Conservation (phyloP, 2,888 invertebrate genomes). For the Andrena chrysosceles region DNA sequence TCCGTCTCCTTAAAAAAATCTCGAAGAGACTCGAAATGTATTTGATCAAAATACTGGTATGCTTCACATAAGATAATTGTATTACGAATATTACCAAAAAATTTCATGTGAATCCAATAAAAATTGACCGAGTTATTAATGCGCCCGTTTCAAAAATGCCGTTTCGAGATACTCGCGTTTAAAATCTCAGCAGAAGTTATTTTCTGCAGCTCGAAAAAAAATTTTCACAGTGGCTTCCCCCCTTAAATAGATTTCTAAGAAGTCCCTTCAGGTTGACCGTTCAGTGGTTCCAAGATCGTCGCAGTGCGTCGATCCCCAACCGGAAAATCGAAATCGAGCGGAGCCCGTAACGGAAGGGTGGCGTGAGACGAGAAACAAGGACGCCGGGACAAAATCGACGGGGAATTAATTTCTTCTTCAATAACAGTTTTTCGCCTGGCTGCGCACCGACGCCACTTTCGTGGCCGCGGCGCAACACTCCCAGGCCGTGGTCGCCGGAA, state of each 20-base stretch:
- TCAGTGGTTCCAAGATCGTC: background rate
- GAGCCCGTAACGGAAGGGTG: slow-evolving; percentile 48
- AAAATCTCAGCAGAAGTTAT: no score
- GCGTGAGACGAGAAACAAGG: slow-evolving; percentile 47
- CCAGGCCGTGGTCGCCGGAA: slow-evolving; percentile 66
- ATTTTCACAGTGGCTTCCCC: no score
- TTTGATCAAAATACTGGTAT: no score
- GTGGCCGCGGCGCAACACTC: slow-evolving; percentile 61
- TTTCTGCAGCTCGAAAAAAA: no score
- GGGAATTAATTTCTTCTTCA: slow-evolving; percentile 78
- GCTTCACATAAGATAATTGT: no score
- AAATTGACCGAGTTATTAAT: no score
- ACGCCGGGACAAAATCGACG: slow-evolving; percentile 61
- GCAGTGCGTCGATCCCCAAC: slow-evolving; percentile 18
- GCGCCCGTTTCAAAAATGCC: no score
- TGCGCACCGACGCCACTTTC: slow-evolving; percentile 71
- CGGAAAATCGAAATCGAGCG: slow-evolving; percentile 53
- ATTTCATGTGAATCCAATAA: no score
- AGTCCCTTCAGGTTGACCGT: background rate
- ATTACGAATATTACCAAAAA: no score
- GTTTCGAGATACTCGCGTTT: no score
- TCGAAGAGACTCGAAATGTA: no score
- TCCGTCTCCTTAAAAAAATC: background rate
- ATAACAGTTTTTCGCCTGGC: slow-evolving; percentile 77
- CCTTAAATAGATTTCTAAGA: no score